Percentiles rank a stretch among this genome's conserved stretches.
Conservation (phyloP, 2,797 vertebrate species). For the Chromobotia macracanthus region DNA sequence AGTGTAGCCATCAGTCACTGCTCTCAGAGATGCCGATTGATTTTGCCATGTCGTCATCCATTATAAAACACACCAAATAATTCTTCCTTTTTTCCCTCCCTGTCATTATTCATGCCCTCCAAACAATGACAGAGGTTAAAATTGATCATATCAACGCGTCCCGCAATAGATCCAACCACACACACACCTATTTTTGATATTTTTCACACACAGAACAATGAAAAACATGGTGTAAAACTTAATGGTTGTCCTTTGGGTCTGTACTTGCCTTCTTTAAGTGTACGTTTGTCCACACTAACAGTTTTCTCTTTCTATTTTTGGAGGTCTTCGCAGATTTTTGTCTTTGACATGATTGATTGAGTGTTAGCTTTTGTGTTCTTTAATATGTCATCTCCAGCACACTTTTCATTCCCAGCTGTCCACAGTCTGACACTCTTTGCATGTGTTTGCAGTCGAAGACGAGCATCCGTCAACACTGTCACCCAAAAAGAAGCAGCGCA, state of each 20-base stretch:
- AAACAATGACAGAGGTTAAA: conserved; percentile 44
- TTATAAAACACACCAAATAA: conserved; percentile 54
- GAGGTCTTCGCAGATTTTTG: conserved; percentile 66
- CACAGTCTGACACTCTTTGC: conserved; percentile 88
- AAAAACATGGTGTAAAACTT: conserved; percentile 60
- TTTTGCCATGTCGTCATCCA: conserved; percentile 58
- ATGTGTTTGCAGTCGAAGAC: conserved; percentile 98
- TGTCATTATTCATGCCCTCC: conserved; percentile 67
- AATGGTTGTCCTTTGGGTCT: conserved; percentile 68
- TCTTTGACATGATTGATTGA: conserved; percentile 85
- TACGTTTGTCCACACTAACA: conserved; percentile 82
- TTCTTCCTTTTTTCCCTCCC: conserved; percentile 63
- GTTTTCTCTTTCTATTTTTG: conserved; percentile 73
- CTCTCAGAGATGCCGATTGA: conserved; percentile 63
- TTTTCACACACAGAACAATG: conserved; percentile 31
- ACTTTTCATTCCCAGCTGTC: conserved; percentile 74
- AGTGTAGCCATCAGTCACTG: conserved; percentile 63
- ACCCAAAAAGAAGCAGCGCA: conserved; percentile 99
- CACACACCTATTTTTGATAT: conserved; percentile 4
- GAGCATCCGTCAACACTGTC: conserved; percentile 95
- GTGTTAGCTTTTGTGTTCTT: conserved; percentile 85
- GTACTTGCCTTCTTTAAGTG: conserved; percentile 72
- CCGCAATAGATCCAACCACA: conserved; percentile 65
- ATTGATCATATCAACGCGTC: conserved; percentile 67
- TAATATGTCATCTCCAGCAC: conserved; percentile 82